Conservation (phyloP, 2,888 invertebrate genomes). For the Thumatha senex region DNA sequence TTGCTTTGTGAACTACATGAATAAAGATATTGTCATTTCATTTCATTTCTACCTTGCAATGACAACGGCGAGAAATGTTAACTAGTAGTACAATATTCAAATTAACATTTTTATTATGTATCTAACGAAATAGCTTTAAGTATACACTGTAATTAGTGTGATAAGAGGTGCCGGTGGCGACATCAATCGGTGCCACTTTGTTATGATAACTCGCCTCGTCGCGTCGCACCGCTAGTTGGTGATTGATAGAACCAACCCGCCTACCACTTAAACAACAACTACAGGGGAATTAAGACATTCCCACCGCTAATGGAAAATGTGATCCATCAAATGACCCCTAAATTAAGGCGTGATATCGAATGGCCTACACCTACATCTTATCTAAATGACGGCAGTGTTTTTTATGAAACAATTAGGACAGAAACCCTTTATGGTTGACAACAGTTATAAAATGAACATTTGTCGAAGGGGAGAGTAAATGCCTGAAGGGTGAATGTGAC, state of each 20-base stretch:
- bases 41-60: slow-evolving; percentile 10
- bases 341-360: slow-evolving; percentile 58
- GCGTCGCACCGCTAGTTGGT: slow-evolving; percentile 41
- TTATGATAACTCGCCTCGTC: slow-evolving; percentile 60
- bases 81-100: slow-evolving; percentile 18
- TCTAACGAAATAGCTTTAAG: slow-evolving; percentile 42
- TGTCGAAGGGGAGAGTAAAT: slow-evolving; percentile 38
- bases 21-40: no score
- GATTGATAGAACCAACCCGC: slow-evolving; percentile 69
- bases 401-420: slow-evolving; percentile 58
- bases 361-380: slow-evolving; percentile 49
- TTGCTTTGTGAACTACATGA: no score
- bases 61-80: slow-evolving; percentile 9
- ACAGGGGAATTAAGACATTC: slow-evolving; percentile 69
- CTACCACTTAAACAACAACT: slow-evolving; percentile 63
- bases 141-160: slow-evolving; percentile 52
- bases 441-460: slow-evolving; percentile 44
- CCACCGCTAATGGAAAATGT: slow-evolving; percentile 67
- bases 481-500: slow-evolving; percentile 44
- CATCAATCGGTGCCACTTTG: slow-evolving; percentile 72
- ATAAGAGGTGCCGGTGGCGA: slow-evolving; percentile 65
- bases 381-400: slow-evolving; percentile 59
- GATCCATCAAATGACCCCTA: slow-evolving; percentile 66
- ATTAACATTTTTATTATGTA: slow-evolving; percentile 33
- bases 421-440: slow-evolving; percentile 43